These are phyloP conservation scores for Corythaeola cristata DNA, from an alignment of 2,113 vertebrate species.

Conservation along the genomic window DNA sequence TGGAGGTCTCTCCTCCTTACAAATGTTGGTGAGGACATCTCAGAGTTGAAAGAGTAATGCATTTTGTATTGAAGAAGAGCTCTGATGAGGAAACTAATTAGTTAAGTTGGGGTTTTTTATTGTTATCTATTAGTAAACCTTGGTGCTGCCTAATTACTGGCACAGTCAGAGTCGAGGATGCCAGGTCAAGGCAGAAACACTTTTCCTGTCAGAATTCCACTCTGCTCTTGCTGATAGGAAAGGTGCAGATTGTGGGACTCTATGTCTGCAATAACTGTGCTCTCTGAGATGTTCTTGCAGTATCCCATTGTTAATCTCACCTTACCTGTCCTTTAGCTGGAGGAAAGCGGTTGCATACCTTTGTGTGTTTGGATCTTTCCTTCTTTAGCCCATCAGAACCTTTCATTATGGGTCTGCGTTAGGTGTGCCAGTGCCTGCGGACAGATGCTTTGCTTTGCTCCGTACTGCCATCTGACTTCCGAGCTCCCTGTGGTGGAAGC, in stretches of 20 bases:
- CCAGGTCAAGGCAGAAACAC: background rate
- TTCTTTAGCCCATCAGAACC: background rate
- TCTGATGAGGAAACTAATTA: background rate
- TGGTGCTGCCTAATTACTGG: background rate
- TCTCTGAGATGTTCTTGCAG: background rate
- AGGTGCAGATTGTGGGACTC: background rate
- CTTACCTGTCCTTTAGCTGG: background rate
- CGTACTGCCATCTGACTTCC: background rate
- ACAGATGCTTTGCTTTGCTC: background rate
- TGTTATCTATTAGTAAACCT: background rate
- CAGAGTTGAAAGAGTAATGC: background rate
- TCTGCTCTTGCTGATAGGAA: fast-evolving
- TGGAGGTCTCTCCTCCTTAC: background rate
- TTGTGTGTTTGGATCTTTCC: fast-evolving
- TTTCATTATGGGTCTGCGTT: background rate
- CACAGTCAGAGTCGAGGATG: background rate
- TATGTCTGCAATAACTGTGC: fast-evolving
- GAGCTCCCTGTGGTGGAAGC: background rate
- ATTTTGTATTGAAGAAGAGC: background rate
- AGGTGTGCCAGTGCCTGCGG: fast-evolving
- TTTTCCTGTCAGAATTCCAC: background rate
- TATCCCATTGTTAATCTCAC: background rate
- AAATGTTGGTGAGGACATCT: background rate
- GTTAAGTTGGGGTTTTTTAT: background rate
- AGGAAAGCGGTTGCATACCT: background rate